A percentile compares a stretch with the other conserved stretches of the same genome.
phyloP scores from a whole-genome alignment of 2,113 vertebrate species.

The Erinaceus europaeus region DNA sequence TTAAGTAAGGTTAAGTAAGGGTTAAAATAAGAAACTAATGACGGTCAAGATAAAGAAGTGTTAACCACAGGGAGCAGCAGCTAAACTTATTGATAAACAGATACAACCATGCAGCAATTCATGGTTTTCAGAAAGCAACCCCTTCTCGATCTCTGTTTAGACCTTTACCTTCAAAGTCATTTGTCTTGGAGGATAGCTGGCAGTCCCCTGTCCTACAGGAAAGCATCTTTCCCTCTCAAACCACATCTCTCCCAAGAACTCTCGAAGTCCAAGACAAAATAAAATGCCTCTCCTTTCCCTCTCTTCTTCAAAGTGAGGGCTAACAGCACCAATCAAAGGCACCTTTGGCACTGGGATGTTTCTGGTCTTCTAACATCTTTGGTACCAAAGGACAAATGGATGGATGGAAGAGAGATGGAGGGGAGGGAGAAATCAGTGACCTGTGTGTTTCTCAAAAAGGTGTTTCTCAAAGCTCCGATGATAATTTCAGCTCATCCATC shows the following conservation, averaged over 20 bases:
- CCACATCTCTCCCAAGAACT: not conserved
- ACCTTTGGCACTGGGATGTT: not conserved
- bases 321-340: not conserved
- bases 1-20: slow-evolving; percentile 11
- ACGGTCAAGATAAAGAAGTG: slow-evolving; percentile 28
- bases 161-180: slow-evolving; percentile 23
- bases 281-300: not conserved
- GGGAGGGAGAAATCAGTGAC: not conserved
- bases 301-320: not conserved
- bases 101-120: not conserved
- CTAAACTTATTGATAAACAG: slow-evolving; percentile 49
- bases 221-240: slow-evolving; percentile 9
- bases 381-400: slow-evolving; percentile 1
- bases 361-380: not conserved
- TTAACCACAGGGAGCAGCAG: slow-evolving; percentile 31
- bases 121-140: slow-evolving; percentile 1
- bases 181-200: not conserved
- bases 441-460: not conserved
- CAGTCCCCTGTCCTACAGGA: not conserved
- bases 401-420: not conserved
- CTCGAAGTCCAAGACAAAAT: slow-evolving; percentile 3
- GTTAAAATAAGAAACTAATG: slow-evolving; percentile 53
- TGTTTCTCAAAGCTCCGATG: not conserved
- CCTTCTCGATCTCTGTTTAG: not conserved
- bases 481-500: not conserved